phyloP scores from a whole-genome alignment of 2,113 vertebrate genomes.

The Lates calcarifer region DNA sequence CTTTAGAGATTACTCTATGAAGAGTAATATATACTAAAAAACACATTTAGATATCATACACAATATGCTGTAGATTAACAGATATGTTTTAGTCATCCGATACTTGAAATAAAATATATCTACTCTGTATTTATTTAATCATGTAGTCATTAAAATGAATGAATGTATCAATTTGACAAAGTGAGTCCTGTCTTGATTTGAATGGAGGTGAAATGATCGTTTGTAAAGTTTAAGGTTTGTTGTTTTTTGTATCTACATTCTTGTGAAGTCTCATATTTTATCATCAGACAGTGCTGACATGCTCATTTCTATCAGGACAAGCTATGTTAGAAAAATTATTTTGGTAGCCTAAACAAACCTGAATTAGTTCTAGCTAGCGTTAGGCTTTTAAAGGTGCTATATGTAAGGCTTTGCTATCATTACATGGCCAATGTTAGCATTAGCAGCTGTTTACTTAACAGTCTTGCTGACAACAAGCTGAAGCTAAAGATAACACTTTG shows the following conservation, averaged over 20 bases:
- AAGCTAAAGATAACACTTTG: no score
- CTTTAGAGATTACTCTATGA: conserved; percentile 18
- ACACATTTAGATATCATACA: conserved; percentile 38
- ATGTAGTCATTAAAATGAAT: conserved; percentile 56
- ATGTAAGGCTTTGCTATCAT: no score
- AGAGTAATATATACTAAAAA: conserved; percentile 18
- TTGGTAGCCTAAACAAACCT: no score
- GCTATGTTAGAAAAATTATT: no score
- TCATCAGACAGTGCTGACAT: neutral
- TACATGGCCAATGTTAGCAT: no score
- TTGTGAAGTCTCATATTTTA: neutral
- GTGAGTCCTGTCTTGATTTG: conserved; percentile 35
- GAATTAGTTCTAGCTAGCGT: no score
- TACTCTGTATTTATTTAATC: conserved; percentile 58
- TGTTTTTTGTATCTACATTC: neutral
- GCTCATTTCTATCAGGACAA: no score
- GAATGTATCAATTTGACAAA: conserved; percentile 40
- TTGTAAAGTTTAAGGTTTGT: neutral
- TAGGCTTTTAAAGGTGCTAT: no score
- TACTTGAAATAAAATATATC: conserved; percentile 66
- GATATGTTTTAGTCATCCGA: conserved; percentile 51
- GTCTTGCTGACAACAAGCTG: no score
- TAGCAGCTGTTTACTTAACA: no score
- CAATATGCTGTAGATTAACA: conserved; percentile 45
- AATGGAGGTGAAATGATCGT: neutral